These are phyloP conservation scores for Hybos culiciformis DNA, from an alignment of 2,888 invertebrate genomes.

Conservation along the genomic window DNA sequence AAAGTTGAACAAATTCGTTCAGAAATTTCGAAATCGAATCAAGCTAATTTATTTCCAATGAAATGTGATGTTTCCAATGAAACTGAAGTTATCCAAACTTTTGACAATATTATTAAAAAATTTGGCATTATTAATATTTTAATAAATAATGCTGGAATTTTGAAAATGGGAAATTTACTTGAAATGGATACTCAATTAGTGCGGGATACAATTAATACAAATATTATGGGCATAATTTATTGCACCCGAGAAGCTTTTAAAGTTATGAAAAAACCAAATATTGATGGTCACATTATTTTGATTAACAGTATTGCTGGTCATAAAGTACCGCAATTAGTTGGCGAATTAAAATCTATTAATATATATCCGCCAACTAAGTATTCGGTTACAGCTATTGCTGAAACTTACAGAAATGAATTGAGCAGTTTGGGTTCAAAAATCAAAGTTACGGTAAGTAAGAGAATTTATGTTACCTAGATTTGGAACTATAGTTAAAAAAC, in stretches of 20 bases:
- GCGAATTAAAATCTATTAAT: slow-evolving; percentile 19
- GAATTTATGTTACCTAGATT: no score
- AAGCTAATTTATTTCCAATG: slow-evolving; percentile 25
- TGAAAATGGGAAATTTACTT: slow-evolving; percentile 19
- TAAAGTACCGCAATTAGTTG: slow-evolving; percentile 19
- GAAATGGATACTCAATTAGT: slow-evolving; percentile 20
- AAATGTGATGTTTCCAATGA: slow-evolving; percentile 38
- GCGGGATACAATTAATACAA: slow-evolving; percentile 34
- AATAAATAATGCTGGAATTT: slow-evolving; percentile 45
- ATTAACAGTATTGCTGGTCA: slow-evolving; percentile 34
- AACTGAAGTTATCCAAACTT: slow-evolving; percentile 39
- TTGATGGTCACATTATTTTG: slow-evolving; percentile 39
- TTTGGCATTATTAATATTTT: slow-evolving; percentile 43
- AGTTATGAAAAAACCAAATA: slow-evolving; percentile 36
- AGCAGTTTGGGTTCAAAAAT: no score
- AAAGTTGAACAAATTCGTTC: slow-evolving; percentile 29
- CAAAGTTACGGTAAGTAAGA: no score
- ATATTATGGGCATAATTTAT: slow-evolving; percentile 36
- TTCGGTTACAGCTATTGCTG: no score
- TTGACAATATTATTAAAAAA: slow-evolving; percentile 38
- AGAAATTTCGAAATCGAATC: slow-evolving; percentile 17
- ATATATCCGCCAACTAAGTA: slow-evolving; percentile 29
- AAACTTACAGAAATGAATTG: no score
- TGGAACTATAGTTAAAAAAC: no score
- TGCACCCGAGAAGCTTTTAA: slow-evolving; percentile 38